These are phyloP conservation scores for Neoascia interrupta DNA, from an alignment of 2,888 invertebrate species.

Conservation along the genomic window DNA sequence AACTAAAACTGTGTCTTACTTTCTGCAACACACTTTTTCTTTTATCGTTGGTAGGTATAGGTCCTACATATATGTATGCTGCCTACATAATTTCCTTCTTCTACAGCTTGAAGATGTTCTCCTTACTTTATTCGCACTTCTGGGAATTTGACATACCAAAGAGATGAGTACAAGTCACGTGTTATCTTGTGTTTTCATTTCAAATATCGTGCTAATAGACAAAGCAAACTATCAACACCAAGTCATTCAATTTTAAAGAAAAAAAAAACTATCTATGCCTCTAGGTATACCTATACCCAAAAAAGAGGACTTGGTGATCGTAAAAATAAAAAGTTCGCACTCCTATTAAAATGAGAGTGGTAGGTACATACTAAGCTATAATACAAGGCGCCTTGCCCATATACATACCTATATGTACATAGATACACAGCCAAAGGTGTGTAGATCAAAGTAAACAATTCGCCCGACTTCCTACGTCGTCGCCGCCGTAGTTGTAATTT, in stretches of 20 bases:
- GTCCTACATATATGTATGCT: not conserved
- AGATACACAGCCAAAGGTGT: not conserved
- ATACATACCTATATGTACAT: not conserved
- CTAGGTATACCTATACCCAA: too few relatives aligned
- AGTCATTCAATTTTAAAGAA: slow-evolving; percentile 8
- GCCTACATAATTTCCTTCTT: too few relatives aligned
- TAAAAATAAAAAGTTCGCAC: too few relatives aligned
- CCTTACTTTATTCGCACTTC: not conserved
- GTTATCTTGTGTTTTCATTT: too few relatives aligned
- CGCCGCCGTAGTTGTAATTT: too few relatives aligned
- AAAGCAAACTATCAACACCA: slow-evolving; percentile 3
- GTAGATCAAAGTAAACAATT: too few relatives aligned
- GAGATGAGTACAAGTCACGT: slow-evolving; percentile 38
- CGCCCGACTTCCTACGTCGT: too few relatives aligned
- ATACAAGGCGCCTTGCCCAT: too few relatives aligned
- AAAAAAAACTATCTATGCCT: slow-evolving; percentile 1
- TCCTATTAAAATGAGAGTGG: too few relatives aligned
- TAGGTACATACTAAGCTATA: too few relatives aligned
- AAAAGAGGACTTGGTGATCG: too few relatives aligned
- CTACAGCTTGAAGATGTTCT: too few relatives aligned
- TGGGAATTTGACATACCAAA: slow-evolving; percentile 20
- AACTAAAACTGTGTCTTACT: slow-evolving; percentile 15
- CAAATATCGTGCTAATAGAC: slow-evolving; percentile 28
- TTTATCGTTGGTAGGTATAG: not conserved
- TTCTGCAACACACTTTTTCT: slow-evolving; percentile 14